phyloP scores from a whole-genome alignment of 2,797 vertebrate genomes.

The Gambelia wislizenii region DNA sequence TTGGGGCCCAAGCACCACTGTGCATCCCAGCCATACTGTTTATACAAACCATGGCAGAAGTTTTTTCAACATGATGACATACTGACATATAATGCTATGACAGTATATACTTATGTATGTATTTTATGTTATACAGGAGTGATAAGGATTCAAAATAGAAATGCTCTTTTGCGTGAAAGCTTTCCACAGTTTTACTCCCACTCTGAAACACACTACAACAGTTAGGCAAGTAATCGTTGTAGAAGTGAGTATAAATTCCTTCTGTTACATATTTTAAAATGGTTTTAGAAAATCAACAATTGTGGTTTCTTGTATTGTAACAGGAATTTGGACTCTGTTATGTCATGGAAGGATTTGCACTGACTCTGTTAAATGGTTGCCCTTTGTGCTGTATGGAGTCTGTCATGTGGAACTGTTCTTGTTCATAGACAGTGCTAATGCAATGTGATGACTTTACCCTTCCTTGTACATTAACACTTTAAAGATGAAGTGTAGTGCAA shows the following conservation, averaged over 20 bases:
- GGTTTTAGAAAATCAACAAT: slow-evolving; percentile 30
- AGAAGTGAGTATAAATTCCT: not conserved
- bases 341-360: slow-evolving; percentile 57
- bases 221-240: not conserved
- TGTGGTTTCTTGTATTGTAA: slow-evolving; percentile 61
- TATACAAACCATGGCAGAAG: not conserved
- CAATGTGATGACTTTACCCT: slow-evolving; percentile 73
- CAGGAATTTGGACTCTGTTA: slow-evolving; percentile 51
- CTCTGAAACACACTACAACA: not conserved
- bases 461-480: slow-evolving; percentile 75
- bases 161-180: not conserved
- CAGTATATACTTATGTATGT: not conserved
- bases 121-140: not conserved
- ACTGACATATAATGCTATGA: not conserved
- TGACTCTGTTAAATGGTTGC: slow-evolving; percentile 59
- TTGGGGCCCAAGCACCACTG: no score
- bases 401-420: slow-evolving; percentile 17
- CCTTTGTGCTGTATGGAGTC: slow-evolving; percentile 31
- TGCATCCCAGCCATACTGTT: not conserved
- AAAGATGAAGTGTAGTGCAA: slow-evolving; percentile 69
- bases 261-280: not conserved
- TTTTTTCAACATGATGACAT: not conserved
- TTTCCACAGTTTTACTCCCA: not conserved
- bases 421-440: slow-evolving; percentile 40
- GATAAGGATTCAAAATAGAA: not conserved